These are phyloP conservation scores for Cololabis saira DNA, from an alignment of 2,113 vertebrate species.

Conservation along the genomic window DNA sequence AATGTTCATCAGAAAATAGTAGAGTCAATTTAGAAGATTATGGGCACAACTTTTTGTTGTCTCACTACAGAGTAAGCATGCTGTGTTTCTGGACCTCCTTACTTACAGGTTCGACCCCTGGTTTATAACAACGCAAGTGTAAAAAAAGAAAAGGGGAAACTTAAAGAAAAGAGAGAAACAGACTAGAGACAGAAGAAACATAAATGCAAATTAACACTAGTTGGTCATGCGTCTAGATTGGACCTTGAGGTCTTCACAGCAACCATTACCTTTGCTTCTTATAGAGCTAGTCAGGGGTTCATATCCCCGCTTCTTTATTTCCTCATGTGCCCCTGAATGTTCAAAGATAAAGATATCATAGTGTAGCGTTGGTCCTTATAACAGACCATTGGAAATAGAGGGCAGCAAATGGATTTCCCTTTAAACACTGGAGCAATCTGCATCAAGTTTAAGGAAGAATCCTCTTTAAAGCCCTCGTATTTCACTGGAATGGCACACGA, in stretches of 20 bases:
- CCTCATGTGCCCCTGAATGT: constrained; percentile 86
- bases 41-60: constrained; percentile 34
- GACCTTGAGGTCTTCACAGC: constrained; percentile 81
- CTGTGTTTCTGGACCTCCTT: constrained; percentile 73
- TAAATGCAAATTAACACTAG: constrained; percentile 74
- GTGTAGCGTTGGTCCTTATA: constrained; percentile 79
- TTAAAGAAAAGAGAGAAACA: constrained; percentile 50
- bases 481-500: constrained; percentile 61
- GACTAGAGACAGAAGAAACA: constrained; percentile 58
- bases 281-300: constrained; percentile 86
- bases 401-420: constrained; percentile 74
- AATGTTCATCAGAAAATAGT: constrained; percentile 24
- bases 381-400: constrained; percentile 81
- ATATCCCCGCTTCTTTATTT: constrained; percentile 85
- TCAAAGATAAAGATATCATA: constrained; percentile 86
- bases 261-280: constrained; percentile 85
- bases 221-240: constrained; percentile 79
- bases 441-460: constrained; percentile 64
- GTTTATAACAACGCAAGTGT: constrained; percentile 68
- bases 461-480: constrained; percentile 64
- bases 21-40: constrained; percentile 32
- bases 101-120: constrained; percentile 81
- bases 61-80: constrained; percentile 59
- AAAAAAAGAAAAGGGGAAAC: constrained; percentile 30
- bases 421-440: constrained; percentile 64